Base-by-base conservation (phyloP, 1,140 invertebrate genomes). In the Zophobas atratus region DNA sequence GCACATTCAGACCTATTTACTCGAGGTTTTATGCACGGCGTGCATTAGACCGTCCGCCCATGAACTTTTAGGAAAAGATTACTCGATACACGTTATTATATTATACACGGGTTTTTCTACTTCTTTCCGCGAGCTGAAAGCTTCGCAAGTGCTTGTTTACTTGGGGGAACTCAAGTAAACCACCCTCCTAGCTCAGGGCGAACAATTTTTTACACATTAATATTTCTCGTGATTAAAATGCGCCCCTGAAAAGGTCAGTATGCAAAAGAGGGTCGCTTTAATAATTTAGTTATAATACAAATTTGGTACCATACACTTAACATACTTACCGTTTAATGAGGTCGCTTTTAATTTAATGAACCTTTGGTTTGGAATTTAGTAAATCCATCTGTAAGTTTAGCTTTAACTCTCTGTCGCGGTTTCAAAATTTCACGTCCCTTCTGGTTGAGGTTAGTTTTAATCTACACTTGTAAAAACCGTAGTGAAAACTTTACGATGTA, bases 61-160 rank as follows among this genome's bases (percentile, higher is more conserved):
- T 20, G 20, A 20, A 20, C 20, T 20, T 20, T 20, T 20, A 20
- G 20, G 20, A 20, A 20, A 20, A 20, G 20, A 20, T 20, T 20
- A 20, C 20, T 20, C 20, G 20, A 20, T 20, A 20, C 20, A 20
- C 20, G 20, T 20, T 20, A 20, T 20, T 20, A 20, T 20, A 20
- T 20, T 20, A 20, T 20, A 20, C 20, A 20, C 20, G 20, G 20
- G 20, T 20, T 20, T 20, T 32, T 55, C 53, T 55, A 20, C 5
- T 33, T 32, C 53, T 34, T 39, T 1, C 34, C 8, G 43, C 43
- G 43, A 46, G 32, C 60, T 67, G 43, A 67, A 67, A 67, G 60
- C 60, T 43, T 43, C 20, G 60, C 38, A 67, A 67, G 60, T 43
- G 35, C 60, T 39, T 67, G 60, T 67, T 67, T 41, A 67, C 60